A percentile compares a stretch with the other conserved stretches of the same genome.
Evolutionary conservation across 2,888 invertebrate genomes (phyloP).

Genomic region (Scelioninae gen. 2): DNA sequence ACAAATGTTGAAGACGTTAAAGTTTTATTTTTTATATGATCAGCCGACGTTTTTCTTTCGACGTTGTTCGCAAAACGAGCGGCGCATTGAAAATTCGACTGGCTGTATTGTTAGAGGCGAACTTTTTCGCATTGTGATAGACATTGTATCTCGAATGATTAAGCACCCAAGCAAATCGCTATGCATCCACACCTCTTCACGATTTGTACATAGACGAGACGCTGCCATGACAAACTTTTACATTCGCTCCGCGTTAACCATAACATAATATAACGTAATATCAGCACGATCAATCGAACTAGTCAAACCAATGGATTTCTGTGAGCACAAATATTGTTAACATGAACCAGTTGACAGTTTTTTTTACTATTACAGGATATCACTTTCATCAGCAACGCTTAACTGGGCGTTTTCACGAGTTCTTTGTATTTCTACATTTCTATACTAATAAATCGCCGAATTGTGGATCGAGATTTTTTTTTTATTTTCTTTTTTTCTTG

Average conservation of each 20-base stretch:
- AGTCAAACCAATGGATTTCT: slow-evolving; percentile 72
- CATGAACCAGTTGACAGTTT: slow-evolving; percentile 45
- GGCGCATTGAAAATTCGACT: slow-evolving; percentile 48
- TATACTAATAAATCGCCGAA: slow-evolving; percentile 21
- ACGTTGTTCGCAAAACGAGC: slow-evolving; percentile 36
- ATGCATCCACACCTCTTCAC: slow-evolving; percentile 44
- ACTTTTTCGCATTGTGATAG: slow-evolving; percentile 53
- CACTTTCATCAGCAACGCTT: slow-evolving; percentile 9
- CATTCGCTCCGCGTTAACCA: slow-evolving; percentile 44
- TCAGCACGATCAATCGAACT: slow-evolving; percentile 69
- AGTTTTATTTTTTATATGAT: slow-evolving; percentile 59
- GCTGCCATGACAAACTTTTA: slow-evolving; percentile 70
- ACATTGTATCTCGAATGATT: slow-evolving; percentile 52
- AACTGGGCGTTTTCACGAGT: slow-evolving; percentile 6
- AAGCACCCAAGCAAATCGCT: slow-evolving; percentile 29
- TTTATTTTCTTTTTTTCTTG: too few relatives aligned
- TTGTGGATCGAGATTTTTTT: slow-evolving; percentile 1
- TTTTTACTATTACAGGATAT: slow-evolving; percentile 23
- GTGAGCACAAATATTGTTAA: slow-evolving; percentile 72
- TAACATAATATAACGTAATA: slow-evolving; percentile 64
- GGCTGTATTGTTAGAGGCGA: slow-evolving; percentile 51
- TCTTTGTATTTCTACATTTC: slow-evolving; percentile 32
- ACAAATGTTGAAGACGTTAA: slow-evolving; percentile 52
- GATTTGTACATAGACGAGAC: slow-evolving; percentile 69
- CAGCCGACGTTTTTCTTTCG: slow-evolving; percentile 49